Conservation (phyloP, 2,797 vertebrate genomes). For the Sebastes hubbsi region DNA sequence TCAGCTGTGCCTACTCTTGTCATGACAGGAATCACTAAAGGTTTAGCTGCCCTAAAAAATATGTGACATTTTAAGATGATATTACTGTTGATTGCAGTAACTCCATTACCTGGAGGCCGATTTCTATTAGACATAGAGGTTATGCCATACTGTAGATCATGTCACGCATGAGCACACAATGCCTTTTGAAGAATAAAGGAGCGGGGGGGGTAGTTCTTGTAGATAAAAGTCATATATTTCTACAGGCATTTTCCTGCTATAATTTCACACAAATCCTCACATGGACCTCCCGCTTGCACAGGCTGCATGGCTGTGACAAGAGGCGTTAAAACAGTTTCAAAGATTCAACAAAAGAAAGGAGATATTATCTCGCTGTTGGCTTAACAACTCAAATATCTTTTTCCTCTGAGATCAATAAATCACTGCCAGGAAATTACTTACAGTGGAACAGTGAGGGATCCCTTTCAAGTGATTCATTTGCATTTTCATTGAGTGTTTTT, state of each 20-base stretch:
- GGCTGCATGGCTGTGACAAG: conserved; percentile 23
- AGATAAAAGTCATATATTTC: conserved; percentile 66
- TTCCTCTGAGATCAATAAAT: conserved; percentile 66
- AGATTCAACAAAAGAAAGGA: conserved; percentile 44
- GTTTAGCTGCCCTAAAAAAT: conserved; percentile 53
- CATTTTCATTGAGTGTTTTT: conserved; percentile 82
- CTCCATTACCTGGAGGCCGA: conserved; percentile 53
- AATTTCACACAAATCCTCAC: conserved; percentile 31
- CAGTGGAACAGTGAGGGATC: conserved; percentile 58
- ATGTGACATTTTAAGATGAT: conserved; percentile 76
- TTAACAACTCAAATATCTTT: conserved; percentile 58
- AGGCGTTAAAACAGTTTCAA: conserved; percentile 29
- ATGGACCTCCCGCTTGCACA: background rate
- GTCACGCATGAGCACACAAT: conserved; percentile 54
- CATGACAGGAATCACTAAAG: conserved; percentile 60
- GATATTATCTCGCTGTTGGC: conserved; percentile 47
- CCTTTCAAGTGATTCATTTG: conserved; percentile 72
- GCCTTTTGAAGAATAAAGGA: conserved; percentile 43
- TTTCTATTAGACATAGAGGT: conserved; percentile 61
- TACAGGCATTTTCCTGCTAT: conserved; percentile 43
- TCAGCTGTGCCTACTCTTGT: conserved; percentile 62
- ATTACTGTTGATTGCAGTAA: conserved; percentile 71
- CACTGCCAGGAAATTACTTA: conserved; percentile 62
- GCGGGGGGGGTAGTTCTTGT: background rate
- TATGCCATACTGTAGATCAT: conserved; percentile 56